A percentile compares a stretch with the other conserved stretches of the same genome.
phyloP scores from a whole-genome alignment of 2,797 vertebrate species.

The Buceros bicornis region DNA sequence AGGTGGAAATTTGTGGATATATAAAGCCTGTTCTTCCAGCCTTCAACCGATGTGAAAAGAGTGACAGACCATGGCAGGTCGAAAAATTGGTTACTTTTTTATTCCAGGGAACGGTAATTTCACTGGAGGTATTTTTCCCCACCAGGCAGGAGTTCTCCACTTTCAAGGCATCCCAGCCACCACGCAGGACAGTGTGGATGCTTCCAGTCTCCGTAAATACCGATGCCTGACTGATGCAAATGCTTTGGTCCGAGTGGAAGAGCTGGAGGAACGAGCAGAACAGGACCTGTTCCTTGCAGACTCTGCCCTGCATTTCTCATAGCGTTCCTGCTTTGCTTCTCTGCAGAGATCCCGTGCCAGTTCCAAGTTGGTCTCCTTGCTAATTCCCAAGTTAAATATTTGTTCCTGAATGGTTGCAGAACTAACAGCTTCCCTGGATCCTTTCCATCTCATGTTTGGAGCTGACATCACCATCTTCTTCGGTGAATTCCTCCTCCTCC shows the following conservation, averaged over 20 bases:
- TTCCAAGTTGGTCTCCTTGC: neutral
- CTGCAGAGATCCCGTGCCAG: neutral
- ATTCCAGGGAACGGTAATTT: neutral
- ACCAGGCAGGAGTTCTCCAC: neutral
- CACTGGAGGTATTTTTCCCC: neutral
- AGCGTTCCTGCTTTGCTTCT: neutral
- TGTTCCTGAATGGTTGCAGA: neutral
- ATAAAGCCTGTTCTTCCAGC: neutral
- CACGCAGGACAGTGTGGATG: fast-evolving
- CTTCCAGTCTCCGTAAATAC: neutral
- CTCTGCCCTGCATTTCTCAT: neutral
- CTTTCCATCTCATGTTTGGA: neutral
- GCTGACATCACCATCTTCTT: conserved; percentile 25
- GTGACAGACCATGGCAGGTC: neutral
- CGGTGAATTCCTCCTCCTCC: neutral
- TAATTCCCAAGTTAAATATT: neutral
- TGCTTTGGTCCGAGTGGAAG: neutral
- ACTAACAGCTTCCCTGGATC: neutral
- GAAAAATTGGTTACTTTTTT: neutral
- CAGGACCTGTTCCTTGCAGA: neutral
- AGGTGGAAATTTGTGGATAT: neutral
- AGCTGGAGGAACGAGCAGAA: conserved; percentile 33
- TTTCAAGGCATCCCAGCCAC: neutral
- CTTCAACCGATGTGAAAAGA: too few species aligned
- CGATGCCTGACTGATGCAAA: neutral